These are phyloP conservation scores for Odocoileus hemionus DNA, from an alignment of 2,113 vertebrate species.

Conservation along the genomic window DNA sequence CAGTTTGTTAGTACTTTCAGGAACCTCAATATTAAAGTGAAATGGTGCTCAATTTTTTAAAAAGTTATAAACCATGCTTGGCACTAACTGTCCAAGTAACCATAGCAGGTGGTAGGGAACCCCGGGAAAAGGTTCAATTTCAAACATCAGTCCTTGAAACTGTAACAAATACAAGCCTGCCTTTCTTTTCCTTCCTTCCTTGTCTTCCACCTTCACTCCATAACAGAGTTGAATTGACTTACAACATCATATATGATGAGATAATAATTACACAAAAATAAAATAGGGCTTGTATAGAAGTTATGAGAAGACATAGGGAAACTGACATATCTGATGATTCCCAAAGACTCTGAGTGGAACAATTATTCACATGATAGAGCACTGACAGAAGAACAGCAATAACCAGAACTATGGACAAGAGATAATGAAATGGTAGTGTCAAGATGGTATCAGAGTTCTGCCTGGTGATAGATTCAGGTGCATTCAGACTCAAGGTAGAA, in stretches of 20 bases:
- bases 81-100: neutral
- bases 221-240: neutral
- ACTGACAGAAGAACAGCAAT: neutral
- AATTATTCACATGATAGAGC: neutral
- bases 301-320: neutral
- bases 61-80: neutral
- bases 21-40: neutral
- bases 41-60: neutral
- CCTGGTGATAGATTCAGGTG: neutral
- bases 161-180: neutral
- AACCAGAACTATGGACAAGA: neutral
- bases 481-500: neutral
- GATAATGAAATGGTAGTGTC: neutral
- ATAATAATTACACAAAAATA: neutral
- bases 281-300: neutral
- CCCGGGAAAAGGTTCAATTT: neutral
- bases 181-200: neutral
- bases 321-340: neutral
- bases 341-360: neutral
- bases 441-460: neutral
- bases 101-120: neutral
- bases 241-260: neutral
- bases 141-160: conserved; percentile 10
- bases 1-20: neutral
- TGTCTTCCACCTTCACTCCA: neutral